phyloP scores from a whole-genome alignment of 2,113 vertebrate genomes.

The Plotosus lineatus region DNA sequence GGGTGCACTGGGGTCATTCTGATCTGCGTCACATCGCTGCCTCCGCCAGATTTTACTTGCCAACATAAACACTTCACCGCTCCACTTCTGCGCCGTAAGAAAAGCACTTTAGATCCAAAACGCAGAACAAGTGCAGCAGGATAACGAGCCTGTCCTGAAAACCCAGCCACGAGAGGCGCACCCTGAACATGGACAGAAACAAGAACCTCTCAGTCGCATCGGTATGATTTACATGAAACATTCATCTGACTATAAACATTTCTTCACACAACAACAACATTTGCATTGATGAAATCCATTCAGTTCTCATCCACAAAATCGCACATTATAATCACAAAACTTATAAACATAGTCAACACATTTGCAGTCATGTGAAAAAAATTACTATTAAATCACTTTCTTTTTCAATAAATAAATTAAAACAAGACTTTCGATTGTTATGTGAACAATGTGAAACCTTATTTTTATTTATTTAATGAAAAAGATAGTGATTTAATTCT shows the following conservation, averaged over 20 bases:
- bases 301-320: too few relatives aligned
- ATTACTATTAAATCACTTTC: too few relatives aligned
- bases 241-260: not conserved
- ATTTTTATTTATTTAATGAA: too few relatives aligned
- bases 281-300: too few relatives aligned
- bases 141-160: conserved; percentile 16
- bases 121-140: conserved; percentile 43
- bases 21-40: conserved; percentile 73
- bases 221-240: not conserved
- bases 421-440: too few relatives aligned
- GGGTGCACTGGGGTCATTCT: conserved; percentile 41
- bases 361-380: too few relatives aligned
- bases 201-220: not conserved
- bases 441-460: too few relatives aligned
- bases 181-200: not conserved
- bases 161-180: not conserved
- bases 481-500: too few relatives aligned
- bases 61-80: conserved; percentile 76
- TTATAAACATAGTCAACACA: too few relatives aligned
- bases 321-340: too few relatives aligned
- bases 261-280: too few relatives aligned
- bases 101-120: conserved; percentile 45
- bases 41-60: conserved; percentile 67
- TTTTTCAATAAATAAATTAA: too few relatives aligned
- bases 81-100: conserved; percentile 61